Conservation (phyloP, 1,140 invertebrate genomes). For the Apis laboriosa region DNA sequence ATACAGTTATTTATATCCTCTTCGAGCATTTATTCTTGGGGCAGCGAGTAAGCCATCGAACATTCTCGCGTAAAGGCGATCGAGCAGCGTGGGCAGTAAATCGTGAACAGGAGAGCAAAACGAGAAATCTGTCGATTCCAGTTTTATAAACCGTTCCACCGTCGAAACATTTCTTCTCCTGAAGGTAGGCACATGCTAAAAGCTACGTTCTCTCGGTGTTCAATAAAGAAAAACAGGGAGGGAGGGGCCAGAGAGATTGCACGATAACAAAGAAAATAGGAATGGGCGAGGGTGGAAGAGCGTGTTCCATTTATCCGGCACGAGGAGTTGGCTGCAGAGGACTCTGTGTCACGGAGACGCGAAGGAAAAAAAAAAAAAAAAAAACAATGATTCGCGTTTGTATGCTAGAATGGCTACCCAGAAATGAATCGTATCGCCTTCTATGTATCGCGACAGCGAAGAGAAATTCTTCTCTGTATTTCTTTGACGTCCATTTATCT, state of each 20-base stretch:
- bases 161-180: not conserved
- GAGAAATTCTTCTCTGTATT: conserved; percentile 38
- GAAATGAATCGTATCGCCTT: conserved; percentile 61
- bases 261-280: conserved; percentile 58
- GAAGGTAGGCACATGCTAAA: not conserved
- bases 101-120: conserved; percentile 6
- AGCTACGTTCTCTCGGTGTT: not conserved
- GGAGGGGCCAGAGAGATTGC: conserved; percentile 35
- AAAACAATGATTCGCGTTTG: conserved; percentile 1
- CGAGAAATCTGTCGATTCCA: conserved; percentile 31
- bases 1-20: not conserved
- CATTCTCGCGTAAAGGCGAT: not conserved
- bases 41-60: not conserved
- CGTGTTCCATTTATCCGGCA: conserved; percentile 56
- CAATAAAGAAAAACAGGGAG: conserved; percentile 26
- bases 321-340: conserved; percentile 37
- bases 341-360: conserved; percentile 3
- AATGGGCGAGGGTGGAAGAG: conserved; percentile 30
- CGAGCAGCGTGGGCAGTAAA: conserved; percentile 1
- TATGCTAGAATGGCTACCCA: conserved; percentile 39
- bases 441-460: conserved; percentile 1
- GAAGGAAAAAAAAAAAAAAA: not conserved
- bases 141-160: conserved; percentile 28
- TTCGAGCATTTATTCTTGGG: not conserved
- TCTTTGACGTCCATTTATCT: conserved; percentile 63